Base-by-base conservation (phyloP, 2,113 vertebrate species). In the Atractosteus spatula region DNA sequence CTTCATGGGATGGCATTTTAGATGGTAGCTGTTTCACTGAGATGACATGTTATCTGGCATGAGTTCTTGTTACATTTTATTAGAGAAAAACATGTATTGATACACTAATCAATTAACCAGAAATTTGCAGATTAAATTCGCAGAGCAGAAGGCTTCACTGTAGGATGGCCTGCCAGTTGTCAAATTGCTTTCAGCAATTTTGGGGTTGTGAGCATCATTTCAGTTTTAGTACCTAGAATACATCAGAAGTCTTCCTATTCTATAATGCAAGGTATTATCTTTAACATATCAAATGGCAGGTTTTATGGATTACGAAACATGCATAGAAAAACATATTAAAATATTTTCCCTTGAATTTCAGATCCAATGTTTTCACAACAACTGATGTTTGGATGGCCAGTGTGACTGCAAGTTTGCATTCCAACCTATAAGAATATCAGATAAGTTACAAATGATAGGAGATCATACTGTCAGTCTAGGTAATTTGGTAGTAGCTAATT, bases 21-120 rank as follows among this genome's bases (percentile, higher is more conserved):
- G 13, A 41, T 51, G 2, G 10, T 59, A 8, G 51, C 55, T 54
- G 14, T 64, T 44, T 69, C 61, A 68, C 29, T 17, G 14, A 55
- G 61, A 41, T 57, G 56, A n/a, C 47, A 10, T 29, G n/a, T 42
- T 68, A 2, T 66, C 54, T 29, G 51, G 16, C 67, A 57, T 13
- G 62, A 41, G 14, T 17, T 14, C 59, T 64, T 74, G 59, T 16
- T 64, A 43, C 3, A 69, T 74, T 69, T 54, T 56, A 55, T 65
- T 13, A 55, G 41, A 14, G 43, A 64, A 64, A 74, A 64, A 69
- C 44, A 42, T 12, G 44, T 65, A 54, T 41, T 74, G 45, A n/a
- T 69, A 64, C 61, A 64, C 61, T 41, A 56, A 63, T 70, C 68
- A 74, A 64, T 74, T 74, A 69, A 62, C 12, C n/a, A 65, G 29